phyloP scores from a whole-genome alignment of 2,797 vertebrate genomes.

The Myotis daubentonii region DNA sequence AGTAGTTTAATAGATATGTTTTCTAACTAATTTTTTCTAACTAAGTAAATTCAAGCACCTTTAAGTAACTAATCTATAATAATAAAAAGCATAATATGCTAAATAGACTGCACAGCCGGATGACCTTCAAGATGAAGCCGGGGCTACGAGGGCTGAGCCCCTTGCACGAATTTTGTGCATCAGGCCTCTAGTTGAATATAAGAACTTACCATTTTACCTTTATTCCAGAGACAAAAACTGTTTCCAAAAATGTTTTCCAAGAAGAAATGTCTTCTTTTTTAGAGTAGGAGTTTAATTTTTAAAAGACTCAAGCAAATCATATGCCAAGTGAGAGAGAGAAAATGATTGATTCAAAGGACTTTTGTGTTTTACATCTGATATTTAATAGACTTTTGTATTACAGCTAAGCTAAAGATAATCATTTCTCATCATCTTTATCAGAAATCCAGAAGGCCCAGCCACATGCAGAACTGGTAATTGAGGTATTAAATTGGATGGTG shows the following conservation, averaged over 20 bases:
- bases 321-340: slow-evolving; percentile 67
- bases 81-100: no score
- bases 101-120: no score
- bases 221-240: slow-evolving; percentile 31
- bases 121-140: no score
- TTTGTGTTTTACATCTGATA: slow-evolving; percentile 73
- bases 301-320: slow-evolving; percentile 10
- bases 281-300: slow-evolving; percentile 4
- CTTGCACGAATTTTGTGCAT: no score
- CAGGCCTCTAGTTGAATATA: slow-evolving; percentile 16
- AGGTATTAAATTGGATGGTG: slow-evolving; percentile 72
- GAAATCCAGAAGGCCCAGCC: slow-evolving; percentile 70
- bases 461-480: slow-evolving; percentile 76
- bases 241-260: slow-evolving; percentile 58
- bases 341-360: slow-evolving; percentile 65
- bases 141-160: no score
- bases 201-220: slow-evolving; percentile 29
- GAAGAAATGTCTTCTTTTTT: slow-evolving; percentile 22
- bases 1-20: slow-evolving; percentile 39
- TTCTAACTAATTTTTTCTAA: not conserved
- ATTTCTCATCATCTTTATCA: slow-evolving; percentile 73
- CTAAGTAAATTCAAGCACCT: slow-evolving; percentile 2
- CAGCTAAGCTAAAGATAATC: slow-evolving; percentile 74
- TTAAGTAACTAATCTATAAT: slow-evolving; percentile 12
- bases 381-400: slow-evolving; percentile 70